Evolutionary conservation across 2,113 vertebrate species (phyloP).

Genomic region (Salvelinus sp.): DNA sequence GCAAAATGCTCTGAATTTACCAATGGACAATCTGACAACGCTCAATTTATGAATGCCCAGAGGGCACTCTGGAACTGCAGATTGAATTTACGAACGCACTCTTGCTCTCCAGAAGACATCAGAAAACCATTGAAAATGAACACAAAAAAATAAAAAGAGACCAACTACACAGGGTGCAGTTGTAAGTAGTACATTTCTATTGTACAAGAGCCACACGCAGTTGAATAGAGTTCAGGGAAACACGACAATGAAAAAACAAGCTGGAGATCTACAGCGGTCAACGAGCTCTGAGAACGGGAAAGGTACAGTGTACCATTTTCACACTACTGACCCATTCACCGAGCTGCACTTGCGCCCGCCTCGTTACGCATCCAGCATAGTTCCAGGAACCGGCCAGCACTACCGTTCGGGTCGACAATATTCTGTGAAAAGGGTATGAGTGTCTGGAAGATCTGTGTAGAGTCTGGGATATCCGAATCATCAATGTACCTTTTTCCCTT

Average conservation of each 20-base stretch:
- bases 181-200: conserved; percentile 6
- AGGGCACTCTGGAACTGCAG: no score
- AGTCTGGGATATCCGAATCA: conserved; percentile 10
- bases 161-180: conserved; percentile 21
- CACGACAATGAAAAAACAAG: conserved; percentile 3
- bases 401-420: no score
- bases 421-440: background rate
- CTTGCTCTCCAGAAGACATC: conserved; percentile 11
- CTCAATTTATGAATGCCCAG: no score
- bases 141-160: background rate
- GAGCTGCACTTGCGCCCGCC: background rate
- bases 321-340: no score
- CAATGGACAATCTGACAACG: no score
- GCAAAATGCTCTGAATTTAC: no score
- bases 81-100: no score
- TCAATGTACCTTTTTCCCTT: background rate
- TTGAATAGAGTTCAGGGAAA: background rate
- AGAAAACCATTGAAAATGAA: background rate
- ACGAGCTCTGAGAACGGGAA: background rate
- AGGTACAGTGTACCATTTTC: background rate
- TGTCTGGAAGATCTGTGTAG: background rate
- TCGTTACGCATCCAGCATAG: no score
- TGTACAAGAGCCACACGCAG: background rate
- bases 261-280: background rate
- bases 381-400: no score